Evolutionary conservation across 1,140 invertebrate genomes (phyloP).

Genomic region (Maniola jurtina): DNA sequence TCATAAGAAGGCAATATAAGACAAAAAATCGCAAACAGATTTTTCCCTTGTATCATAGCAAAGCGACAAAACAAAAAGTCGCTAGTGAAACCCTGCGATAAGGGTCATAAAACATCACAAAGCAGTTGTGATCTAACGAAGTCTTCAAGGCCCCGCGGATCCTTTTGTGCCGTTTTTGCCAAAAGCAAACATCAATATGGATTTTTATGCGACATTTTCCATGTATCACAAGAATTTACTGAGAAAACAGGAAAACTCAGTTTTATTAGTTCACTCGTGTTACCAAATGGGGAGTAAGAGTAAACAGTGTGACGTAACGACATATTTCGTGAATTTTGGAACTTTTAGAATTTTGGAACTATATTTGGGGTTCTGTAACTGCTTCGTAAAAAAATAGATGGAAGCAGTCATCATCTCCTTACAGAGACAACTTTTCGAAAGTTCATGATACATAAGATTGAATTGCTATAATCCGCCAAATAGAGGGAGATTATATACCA

Average conservation of each 20-base stretch:
- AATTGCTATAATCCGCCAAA: too few relatives aligned
- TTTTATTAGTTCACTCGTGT: conserved; percentile 16
- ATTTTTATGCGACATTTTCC: conserved; percentile 31
- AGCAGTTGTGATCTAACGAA: conserved; percentile 27
- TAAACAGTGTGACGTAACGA: not conserved
- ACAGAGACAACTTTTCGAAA: too few relatives aligned
- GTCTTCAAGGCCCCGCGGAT: conserved; percentile 8
- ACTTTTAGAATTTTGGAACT: too few relatives aligned
- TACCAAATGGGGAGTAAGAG: not conserved
- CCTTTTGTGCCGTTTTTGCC: conserved; percentile 25
- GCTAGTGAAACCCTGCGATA: not conserved
- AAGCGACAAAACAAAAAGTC: not conserved
- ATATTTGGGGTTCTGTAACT: not conserved
- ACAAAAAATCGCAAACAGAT: too few relatives aligned
- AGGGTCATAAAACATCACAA: conserved; percentile 15
- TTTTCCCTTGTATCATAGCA: not conserved
- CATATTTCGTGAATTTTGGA: not conserved
- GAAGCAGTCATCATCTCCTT: too few relatives aligned
- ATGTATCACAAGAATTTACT: conserved; percentile 30
- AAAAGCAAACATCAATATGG: conserved; percentile 29
- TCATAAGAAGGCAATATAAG: too few relatives aligned
- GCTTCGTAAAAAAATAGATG: too few relatives aligned
- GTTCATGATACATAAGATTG: too few relatives aligned
- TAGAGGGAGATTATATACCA: too few relatives aligned
- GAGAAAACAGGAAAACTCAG: conserved; percentile 24